Conservation (phyloP, 2,797 vertebrate species). For the Lerista edwardsae region DNA sequence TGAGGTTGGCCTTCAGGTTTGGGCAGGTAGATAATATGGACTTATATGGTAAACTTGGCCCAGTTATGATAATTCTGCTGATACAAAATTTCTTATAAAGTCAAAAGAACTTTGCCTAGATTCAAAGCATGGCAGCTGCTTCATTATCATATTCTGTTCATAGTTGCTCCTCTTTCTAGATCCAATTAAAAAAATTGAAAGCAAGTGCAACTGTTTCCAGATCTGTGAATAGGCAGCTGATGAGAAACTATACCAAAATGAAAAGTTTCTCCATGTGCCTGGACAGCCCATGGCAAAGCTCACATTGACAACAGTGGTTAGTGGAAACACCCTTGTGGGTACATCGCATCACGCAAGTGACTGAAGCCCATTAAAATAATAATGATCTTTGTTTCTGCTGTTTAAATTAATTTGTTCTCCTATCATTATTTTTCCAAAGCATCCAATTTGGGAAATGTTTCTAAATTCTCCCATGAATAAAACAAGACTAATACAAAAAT, state of each 20-base stretch:
- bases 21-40: no score
- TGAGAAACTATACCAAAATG: neutral
- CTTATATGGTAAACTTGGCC: neutral
- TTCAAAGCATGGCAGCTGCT: neutral
- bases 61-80: neutral
- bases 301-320: conserved; percentile 3
- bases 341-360: neutral
- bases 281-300: conserved; percentile 5
- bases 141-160: neutral
- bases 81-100: conserved; percentile 2
- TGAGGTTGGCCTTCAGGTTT: no score
- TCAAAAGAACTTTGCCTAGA: neutral
- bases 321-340: neutral
- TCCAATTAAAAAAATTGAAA: conserved; percentile 14
- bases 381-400: neutral
- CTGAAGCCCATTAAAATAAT: conserved; percentile 6
- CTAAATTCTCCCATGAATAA: conserved; percentile 3
- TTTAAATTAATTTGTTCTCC: neutral
- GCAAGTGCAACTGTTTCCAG: conserved; percentile 1
- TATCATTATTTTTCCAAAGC: neutral
- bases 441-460: neutral
- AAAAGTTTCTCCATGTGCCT: neutral
- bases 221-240: neutral
- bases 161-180: neutral
- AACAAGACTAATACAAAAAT: conserved; percentile 16